Evolutionary conservation across 2,888 invertebrate genomes (phyloP).

Genomic region (Brenthis daphne): DNA sequence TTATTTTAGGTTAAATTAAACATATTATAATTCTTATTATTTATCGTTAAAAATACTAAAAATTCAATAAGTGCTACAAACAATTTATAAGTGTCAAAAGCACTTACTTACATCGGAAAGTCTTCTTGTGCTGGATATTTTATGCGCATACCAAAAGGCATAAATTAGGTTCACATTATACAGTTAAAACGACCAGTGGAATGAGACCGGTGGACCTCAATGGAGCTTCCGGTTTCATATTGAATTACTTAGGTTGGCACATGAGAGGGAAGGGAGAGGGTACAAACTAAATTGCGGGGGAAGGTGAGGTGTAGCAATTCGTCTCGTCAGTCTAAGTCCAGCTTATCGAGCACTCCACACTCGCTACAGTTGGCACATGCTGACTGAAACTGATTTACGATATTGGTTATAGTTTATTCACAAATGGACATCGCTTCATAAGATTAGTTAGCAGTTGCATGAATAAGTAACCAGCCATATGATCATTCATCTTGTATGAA

Average conservation of each 20-base stretch:
- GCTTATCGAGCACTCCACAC: conserved; percentile 72
- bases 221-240: conserved; percentile 35
- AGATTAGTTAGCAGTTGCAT: conserved; percentile 30
- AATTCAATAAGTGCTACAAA: neutral
- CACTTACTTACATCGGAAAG: conserved; percentile 21
- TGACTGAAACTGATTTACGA: conserved; percentile 75
- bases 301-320: conserved; percentile 52
- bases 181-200: conserved; percentile 35
- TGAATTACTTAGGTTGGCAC: conserved; percentile 39
- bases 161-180: conserved; percentile 35
- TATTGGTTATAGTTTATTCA: conserved; percentile 63
- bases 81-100: conserved; percentile 14
- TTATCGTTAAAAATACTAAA: neutral
- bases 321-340: conserved; percentile 62
- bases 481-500: conserved; percentile 5
- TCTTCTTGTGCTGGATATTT: conserved; percentile 26
- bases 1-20: too few species aligned
- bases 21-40: too few species aligned
- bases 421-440: conserved; percentile 47
- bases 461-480: conserved; percentile 21
- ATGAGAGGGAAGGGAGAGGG: conserved; percentile 38
- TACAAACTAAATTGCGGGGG: conserved; percentile 49
- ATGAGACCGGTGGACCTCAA: conserved; percentile 34
- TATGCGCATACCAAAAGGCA: conserved; percentile 31
- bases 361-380: conserved; percentile 54